These are phyloP conservation scores for Leptinotarsa defecta DNA, from an alignment of 1,140 invertebrate species.

Conservation along the genomic window DNA sequence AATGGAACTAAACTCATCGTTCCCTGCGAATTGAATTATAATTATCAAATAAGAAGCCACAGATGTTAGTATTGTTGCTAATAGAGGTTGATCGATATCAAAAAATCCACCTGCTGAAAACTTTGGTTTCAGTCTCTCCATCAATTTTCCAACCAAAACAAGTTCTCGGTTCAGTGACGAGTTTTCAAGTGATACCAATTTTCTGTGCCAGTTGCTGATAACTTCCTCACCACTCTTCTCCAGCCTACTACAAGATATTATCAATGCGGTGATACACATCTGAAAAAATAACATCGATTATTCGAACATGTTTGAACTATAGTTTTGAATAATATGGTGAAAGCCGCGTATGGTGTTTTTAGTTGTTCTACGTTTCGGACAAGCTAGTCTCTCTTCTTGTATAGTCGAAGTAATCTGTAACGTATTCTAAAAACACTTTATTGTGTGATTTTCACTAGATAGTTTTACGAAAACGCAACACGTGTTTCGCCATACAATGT, in stretches of 20 bases:
- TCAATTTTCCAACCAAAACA: conserved; percentile 4
- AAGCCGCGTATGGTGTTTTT: too few species aligned
- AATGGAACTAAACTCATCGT: neutral
- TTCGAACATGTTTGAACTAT: neutral
- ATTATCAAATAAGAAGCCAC: conserved; percentile 17
- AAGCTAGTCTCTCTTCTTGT: too few species aligned
- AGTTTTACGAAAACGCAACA: too few species aligned
- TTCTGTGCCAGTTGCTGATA: conserved; percentile 3
- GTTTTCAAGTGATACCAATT: neutral
- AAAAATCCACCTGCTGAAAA: conserved; percentile 23
- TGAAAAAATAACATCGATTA: conserved; percentile 9
- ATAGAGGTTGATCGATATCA: neutral
- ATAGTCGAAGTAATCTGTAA: too few species aligned
- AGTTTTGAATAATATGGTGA: too few species aligned
- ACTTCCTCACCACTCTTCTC: conserved; percentile 9
- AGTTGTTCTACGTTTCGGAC: too few species aligned
- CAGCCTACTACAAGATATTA: conserved; percentile 12
- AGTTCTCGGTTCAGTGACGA: neutral
- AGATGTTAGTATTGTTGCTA: conserved; percentile 6
- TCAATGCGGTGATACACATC: neutral
- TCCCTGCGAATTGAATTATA: conserved; percentile 10
- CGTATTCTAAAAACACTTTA: too few species aligned
- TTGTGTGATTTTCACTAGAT: too few species aligned
- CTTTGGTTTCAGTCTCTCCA: conserved; percentile 10
- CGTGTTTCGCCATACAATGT: too few species aligned